Percentiles rank a stretch among this genome's conserved stretches.
Conservation (phyloP, 2,888 invertebrate genomes). For the Hyles lineata region DNA sequence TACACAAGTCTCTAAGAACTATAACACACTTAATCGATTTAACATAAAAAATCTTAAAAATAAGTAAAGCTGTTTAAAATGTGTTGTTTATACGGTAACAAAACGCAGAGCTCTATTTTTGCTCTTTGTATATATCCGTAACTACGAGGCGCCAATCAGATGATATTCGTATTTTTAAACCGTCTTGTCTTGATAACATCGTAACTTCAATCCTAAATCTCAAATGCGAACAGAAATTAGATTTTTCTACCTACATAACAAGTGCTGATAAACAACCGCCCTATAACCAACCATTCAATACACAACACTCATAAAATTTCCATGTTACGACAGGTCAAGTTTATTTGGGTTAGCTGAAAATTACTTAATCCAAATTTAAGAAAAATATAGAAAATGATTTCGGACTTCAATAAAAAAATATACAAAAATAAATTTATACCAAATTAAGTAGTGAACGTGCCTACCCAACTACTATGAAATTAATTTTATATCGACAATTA, state of each 20-base stretch:
- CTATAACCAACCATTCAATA: background rate
- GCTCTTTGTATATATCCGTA: constrained; percentile 17
- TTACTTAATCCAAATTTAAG: background rate
- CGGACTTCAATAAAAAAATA: constrained; percentile 23
- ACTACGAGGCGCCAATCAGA: constrained; percentile 19
- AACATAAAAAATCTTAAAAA: constrained; percentile 65
- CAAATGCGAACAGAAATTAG: constrained; percentile 28
- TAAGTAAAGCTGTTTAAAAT: constrained; percentile 78
- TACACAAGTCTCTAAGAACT: constrained; percentile 32
- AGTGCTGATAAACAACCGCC: constrained; percentile 4
- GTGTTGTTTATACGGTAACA: constrained; percentile 51
- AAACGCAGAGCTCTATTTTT: constrained; percentile 28
- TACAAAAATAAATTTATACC: constrained; percentile 34
- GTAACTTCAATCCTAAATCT: constrained; percentile 10
- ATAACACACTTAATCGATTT: constrained; percentile 36
- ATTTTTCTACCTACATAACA: constrained; percentile 31
- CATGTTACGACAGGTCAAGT: background rate
- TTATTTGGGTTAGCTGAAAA: background rate
- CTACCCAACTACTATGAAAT: constrained; percentile 37
- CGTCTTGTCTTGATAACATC: background rate
- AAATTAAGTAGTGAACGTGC: constrained; percentile 63
- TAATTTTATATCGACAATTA: constrained; percentile 37
- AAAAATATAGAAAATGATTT: constrained; percentile 1
- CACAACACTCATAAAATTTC: constrained; percentile 6
- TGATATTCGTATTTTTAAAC: background rate